Base-by-base conservation (phyloP, 2,113 vertebrate genomes). In the Rhegmatorhina hoffmannsi region DNA sequence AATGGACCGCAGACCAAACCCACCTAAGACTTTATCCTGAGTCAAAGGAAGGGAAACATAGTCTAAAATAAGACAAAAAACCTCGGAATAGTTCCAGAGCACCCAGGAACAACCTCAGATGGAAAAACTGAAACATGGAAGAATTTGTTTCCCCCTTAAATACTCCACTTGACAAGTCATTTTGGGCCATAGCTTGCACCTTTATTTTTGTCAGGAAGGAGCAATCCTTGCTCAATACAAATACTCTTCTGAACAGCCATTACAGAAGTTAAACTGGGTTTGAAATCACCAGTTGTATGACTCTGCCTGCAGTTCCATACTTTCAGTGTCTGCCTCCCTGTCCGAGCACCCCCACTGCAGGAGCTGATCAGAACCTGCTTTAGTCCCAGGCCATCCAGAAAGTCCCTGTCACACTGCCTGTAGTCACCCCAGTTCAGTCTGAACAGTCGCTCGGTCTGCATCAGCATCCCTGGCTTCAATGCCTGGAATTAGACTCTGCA, bases 401-500 rank as follows among this genome's bases (percentile, higher is more conserved):
- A 20, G 14, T 46, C 34, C 44, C 55, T 6, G 5, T 40, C 36
- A 2, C 0, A 6, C 0, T 34, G 38, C 9, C 63, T 40, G 34
- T 59, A 58, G 68, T 2, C 5, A 0, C 64, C 10, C 6, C 4
- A 7, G 73, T 50, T 60, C 18, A 13, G 79, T n/a, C 36, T 2
- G 52, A 86, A 24, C 2, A 8, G 75, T n/a, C 10, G 0, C 59
- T 36, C 1, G 0, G 7, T 36, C 86, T 89, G 85, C 84, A 93
- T 75, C 93, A 96, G 90, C 90, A 90, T 75, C 85, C 87, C 88
- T 10, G 44, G 12, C 80, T 93, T 43, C 88, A 55, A 26, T 28
- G 93, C 69, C 86, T 21, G 69, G 90, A 96, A 94, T 96, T 90
- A 84, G 90, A 55, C 78, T 63, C 56, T 21, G 77, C 89, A 90